Conservation (phyloP, 2,113 vertebrate species). For the Lagenorhynchus albirostris region DNA sequence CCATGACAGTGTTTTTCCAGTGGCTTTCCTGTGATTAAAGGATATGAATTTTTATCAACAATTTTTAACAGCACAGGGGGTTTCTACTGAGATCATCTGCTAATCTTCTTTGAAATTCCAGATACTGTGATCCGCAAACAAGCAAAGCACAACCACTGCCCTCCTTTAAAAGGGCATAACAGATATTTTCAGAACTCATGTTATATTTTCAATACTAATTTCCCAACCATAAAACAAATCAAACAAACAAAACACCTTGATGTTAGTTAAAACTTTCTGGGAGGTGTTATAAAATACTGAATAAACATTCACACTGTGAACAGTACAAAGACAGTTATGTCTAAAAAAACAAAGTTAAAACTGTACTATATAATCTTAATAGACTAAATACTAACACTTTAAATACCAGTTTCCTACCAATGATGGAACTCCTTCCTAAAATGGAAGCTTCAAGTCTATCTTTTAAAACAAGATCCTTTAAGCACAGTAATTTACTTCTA, state of each 20-base stretch:
- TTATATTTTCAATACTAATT: background rate
- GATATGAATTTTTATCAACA: background rate
- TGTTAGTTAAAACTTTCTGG: background rate
- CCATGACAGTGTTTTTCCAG: background rate
- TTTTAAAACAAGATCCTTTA: background rate
- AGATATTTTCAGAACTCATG: background rate
- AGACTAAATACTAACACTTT: background rate
- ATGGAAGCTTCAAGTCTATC: background rate
- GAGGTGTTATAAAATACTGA: background rate
- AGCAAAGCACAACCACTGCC: background rate
- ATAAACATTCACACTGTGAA: background rate
- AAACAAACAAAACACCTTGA: background rate
- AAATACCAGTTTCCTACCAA: background rate
- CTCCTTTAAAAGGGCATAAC: background rate
- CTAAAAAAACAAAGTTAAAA: background rate
- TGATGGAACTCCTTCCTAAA: background rate
- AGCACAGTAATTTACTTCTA: background rate
- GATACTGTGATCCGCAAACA: background rate
- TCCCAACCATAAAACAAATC: background rate
- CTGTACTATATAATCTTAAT: background rate
- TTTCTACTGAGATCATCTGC: background rate
- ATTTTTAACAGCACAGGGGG: background rate
- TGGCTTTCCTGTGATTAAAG: background rate
- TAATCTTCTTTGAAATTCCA: background rate
- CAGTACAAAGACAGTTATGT: background rate